These are phyloP conservation scores for Setophaga coronata DNA, from an alignment of 2,113 vertebrate genomes.

Conservation along the genomic window DNA sequence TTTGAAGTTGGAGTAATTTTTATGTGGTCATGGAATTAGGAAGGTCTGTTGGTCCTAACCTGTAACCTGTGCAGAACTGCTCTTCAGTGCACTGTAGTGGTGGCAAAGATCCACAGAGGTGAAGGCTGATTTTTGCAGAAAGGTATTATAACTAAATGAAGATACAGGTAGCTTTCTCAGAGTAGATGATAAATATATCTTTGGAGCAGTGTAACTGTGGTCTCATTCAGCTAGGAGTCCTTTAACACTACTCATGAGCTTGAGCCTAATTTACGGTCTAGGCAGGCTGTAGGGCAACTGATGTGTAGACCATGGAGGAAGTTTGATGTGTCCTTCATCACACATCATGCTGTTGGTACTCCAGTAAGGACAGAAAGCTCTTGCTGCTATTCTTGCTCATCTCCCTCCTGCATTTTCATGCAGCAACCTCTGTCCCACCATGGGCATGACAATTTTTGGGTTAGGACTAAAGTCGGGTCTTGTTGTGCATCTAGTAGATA, in stretches of 20 bases:
- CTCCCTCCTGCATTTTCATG: neutral
- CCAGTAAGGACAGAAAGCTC: neutral
- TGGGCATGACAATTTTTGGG: neutral
- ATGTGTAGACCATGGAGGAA: neutral
- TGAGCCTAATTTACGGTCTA: neutral
- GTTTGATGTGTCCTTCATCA: neutral
- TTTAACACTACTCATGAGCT: neutral
- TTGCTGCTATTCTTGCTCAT: neutral
- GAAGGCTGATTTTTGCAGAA: neutral
- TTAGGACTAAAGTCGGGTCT: neutral
- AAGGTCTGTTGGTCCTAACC: neutral
- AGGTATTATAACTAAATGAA: neutral
- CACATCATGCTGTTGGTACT: neutral
- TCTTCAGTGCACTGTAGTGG: neutral
- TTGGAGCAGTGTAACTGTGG: neutral
- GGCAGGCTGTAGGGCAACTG: neutral
- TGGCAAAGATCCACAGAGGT: neutral
- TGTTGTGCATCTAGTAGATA: neutral
- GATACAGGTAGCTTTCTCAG: neutral
- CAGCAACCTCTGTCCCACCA: neutral
- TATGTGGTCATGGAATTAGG: neutral
- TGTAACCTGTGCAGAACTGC: neutral
- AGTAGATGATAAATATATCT: neutral
- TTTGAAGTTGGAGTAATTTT: neutral
- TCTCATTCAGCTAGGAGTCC: neutral